phyloP scores from a whole-genome alignment of 2,113 vertebrate species.

The Pyrgilauda ruficollis region DNA sequence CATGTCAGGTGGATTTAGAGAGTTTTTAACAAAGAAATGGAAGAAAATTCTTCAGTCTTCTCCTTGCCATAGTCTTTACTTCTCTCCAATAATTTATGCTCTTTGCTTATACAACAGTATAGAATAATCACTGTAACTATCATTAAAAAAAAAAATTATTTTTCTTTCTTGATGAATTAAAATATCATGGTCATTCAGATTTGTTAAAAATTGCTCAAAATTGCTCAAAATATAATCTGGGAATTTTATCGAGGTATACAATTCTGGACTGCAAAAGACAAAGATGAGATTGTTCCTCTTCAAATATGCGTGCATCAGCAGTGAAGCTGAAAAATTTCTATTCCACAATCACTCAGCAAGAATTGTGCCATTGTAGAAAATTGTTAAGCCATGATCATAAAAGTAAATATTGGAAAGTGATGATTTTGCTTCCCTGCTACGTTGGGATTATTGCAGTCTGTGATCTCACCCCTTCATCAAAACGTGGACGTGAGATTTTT shows the following conservation, averaged over 20 bases:
- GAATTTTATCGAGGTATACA: neutral
- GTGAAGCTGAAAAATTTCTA: neutral
- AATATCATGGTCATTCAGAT: accelerated
- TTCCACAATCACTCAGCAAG: neutral
- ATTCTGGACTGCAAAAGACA: neutral
- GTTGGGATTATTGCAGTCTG: neutral
- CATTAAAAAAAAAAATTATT: neutral
- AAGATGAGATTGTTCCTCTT: neutral
- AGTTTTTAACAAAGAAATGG: neutral
- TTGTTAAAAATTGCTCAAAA: neutral
- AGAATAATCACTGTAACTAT: neutral
- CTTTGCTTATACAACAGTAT: neutral
- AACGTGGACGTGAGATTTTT: neutral
- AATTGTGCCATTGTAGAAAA: neutral
- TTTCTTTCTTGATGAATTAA: neutral
- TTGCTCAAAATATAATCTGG: neutral
- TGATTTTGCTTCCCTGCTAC: neutral
- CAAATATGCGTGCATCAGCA: neutral
- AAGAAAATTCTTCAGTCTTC: neutral
- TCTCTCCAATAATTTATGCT: neutral
- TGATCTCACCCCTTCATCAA: neutral
- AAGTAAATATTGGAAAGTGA: neutral
- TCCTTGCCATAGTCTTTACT: neutral
- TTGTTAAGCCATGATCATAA: neutral
- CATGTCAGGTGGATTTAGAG: neutral